Percentiles rank a stretch among this genome's conserved stretches.
Conservation (phyloP, 2,888 invertebrate species). For the Idaea dimidiata region DNA sequence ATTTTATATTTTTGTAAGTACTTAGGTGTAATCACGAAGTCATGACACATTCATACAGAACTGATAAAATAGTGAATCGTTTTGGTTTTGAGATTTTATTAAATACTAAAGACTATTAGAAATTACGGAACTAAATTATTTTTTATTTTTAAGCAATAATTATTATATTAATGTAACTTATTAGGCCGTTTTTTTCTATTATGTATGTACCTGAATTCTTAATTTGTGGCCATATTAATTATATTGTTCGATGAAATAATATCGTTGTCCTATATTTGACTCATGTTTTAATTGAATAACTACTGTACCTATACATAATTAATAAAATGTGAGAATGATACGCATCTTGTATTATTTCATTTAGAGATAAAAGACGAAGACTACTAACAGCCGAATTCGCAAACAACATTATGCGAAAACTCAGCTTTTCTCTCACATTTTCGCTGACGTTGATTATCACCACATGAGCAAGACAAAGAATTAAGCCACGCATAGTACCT, state of each 20-base stretch:
- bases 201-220: conserved; percentile 79
- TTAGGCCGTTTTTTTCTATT: conserved; percentile 57
- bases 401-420: too few relatives aligned
- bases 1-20: conserved; percentile 64
- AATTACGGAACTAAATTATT: conserved; percentile 74
- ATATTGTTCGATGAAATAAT: conserved; percentile 52
- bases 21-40: conserved; percentile 39
- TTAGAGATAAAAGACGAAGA: neutral
- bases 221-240: conserved; percentile 77
- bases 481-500: too few relatives aligned
- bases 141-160: conserved; percentile 58
- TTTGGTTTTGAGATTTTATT: conserved; percentile 67
- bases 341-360: neutral
- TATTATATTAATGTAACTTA: conserved; percentile 54
- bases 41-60: conserved; percentile 64
- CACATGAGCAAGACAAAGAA: too few relatives aligned
- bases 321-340: conserved; percentile 56
- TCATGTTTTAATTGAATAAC: conserved; percentile 66
- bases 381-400: too few relatives aligned
- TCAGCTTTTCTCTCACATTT: too few relatives aligned
- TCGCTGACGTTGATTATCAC: too few relatives aligned
- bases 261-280: conserved; percentile 65
- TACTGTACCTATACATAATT: conserved; percentile 59
- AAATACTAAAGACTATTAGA: conserved; percentile 69
- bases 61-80: conserved; percentile 57